Evolutionary conservation across 2,888 invertebrate genomes (phyloP), one percentile per base, ranked within the genome.

Genomic region (Heliconius cydno): DNA sequence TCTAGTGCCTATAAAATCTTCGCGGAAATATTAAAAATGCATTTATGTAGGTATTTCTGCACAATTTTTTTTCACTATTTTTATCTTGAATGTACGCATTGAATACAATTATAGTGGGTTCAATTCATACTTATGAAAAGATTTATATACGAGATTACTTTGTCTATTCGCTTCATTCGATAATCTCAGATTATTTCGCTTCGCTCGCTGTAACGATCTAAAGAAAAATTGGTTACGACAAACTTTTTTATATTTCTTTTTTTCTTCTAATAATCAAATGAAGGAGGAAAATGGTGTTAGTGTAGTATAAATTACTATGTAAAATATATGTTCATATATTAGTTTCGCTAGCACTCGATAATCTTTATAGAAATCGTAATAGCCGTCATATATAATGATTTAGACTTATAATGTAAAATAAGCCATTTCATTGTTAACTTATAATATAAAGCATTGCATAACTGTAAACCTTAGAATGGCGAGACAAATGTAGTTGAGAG

Each of bases 341-440:
- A 70, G 25, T 22, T n/a, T 41, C n/a, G n/a, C 41, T 41, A n/a
- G 68, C 3, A 34, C 22, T 57, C 30, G 30, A 72, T 65, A 72
- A 77, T 71, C 63, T 28, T 30, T 12, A 76, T 34, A 68, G 38
- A 63, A 41, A 77, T 72, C 34, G n/a, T 66, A 78, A 72, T 73
- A 25, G 46, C 25, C 57, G 30, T 34, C 66, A 70, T 22, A 41
- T 77, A 52, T n/a, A 30, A n/a, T 12, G 13, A 22, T n/a, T 12
- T 68, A 74, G 13, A 12, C 5, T 12, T 68, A 74, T 15, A 78
- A 78, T 30, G 28, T n/a, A 41, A 78, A 57, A 67, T 73, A 52
- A 71, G 78, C 65, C 60, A 78, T 78, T 74, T 78, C 67, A 38
- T 78, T 78, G 78, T 78, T 74, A 19, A 60, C 73, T 67, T 52